phyloP scores from a whole-genome alignment of 2,888 invertebrate genomes.

The Sthenelais limicola region DNA sequence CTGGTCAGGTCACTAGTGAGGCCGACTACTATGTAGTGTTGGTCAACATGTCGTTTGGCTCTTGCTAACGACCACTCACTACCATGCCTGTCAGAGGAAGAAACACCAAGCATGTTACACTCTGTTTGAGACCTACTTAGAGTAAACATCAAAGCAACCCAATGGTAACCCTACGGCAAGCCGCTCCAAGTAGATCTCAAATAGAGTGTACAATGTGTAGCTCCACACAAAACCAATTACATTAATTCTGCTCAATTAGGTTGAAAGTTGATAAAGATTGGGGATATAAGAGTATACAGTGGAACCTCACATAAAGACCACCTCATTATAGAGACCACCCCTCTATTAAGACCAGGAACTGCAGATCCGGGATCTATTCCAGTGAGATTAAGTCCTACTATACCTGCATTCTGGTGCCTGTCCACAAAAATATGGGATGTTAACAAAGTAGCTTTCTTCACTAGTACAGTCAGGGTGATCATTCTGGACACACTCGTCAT shows the following conservation, averaged over 20 bases:
- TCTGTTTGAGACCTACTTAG: no score
- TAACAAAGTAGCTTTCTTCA: conserved; percentile 37
- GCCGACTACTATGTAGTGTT: conserved; percentile 41
- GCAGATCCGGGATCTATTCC: neutral
- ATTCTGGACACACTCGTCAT: conserved; percentile 44
- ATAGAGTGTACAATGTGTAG: no score
- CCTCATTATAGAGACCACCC: no score
- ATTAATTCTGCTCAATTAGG: no score
- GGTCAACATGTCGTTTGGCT: conserved; percentile 41
- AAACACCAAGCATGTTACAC: neutral
- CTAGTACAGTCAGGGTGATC: conserved; percentile 42
- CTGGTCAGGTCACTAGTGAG: conserved; percentile 10
- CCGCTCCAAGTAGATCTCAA: no score
- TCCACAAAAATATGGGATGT: conserved; percentile 48
- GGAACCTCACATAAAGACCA: no score
- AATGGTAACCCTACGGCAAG: no score
- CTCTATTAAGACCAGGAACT: no score
- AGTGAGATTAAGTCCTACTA: neutral
- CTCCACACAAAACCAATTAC: no score
- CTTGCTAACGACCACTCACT: conserved; percentile 25
- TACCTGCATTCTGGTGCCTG: conserved; percentile 39
- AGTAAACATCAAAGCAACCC: neutral
- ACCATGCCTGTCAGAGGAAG: neutral
- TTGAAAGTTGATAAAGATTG: no score
- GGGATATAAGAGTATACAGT: no score